Conservation (phyloP, 2,888 invertebrate genomes). For the Alentia gelatinosa region DNA sequence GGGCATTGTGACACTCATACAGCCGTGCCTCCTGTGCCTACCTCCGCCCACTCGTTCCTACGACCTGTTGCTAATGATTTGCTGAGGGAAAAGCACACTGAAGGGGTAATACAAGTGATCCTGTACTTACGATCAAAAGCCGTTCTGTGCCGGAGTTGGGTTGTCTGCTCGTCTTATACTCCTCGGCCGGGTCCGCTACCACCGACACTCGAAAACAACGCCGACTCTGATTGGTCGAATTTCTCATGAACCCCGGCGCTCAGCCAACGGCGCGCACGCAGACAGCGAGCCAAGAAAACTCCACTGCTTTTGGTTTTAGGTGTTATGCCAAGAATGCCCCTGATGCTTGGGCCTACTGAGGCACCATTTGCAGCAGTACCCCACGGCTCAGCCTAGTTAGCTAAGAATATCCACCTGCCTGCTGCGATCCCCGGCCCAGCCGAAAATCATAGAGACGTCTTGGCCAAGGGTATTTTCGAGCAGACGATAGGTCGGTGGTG, state of each 20-base stretch:
- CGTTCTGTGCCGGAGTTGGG: constrained; percentile 54
- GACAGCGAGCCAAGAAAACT: not conserved
- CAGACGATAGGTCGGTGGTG: not conserved
- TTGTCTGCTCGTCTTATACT: constrained; percentile 43
- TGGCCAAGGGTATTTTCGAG: not conserved
- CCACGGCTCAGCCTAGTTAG: not conserved
- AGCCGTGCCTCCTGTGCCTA: not conserved
- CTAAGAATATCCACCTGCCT: constrained; percentile 30
- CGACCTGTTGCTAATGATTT: constrained; percentile 49
- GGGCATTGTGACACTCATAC: not conserved
- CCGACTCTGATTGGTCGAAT: constrained; percentile 28
- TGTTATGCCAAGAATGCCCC: constrained; percentile 54
- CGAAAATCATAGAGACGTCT: no score
- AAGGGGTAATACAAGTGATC: constrained; percentile 22
- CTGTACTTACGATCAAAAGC: constrained; percentile 62
- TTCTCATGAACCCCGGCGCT: not conserved
- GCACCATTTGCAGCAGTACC: constrained; percentile 26
- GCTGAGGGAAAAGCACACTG: constrained; percentile 35
- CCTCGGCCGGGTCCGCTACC: not conserved
- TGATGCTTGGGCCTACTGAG: not conserved
- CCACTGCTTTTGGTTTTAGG: constrained; percentile 49
- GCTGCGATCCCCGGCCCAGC: no score
- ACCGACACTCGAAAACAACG: not conserved
- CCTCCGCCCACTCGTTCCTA: not conserved
- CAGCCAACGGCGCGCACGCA: not conserved